Base-by-base conservation (phyloP, 1,140 invertebrate genomes). In the Drosophila subobscura region DNA sequence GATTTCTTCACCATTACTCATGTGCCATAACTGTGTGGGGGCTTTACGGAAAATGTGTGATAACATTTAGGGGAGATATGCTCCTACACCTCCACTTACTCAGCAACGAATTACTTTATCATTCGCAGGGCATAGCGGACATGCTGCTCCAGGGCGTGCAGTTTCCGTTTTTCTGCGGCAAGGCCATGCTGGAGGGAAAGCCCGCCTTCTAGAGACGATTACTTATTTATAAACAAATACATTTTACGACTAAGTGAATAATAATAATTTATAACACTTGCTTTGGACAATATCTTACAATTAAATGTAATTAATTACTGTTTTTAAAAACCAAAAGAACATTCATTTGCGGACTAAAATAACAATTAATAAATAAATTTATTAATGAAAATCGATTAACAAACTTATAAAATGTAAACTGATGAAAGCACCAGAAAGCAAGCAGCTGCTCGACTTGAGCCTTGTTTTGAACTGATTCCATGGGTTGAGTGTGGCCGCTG, bases 141-240 rank as follows among this genome's bases (percentile, higher is more conserved):
- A 88, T 96, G 51, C 89, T 96, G 42, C 89, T 96, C 54, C 92
- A 94, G 83, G 94, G 94, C 5, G 89, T 96, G 23, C 95, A 96
- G 77, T 94, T 96, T 72, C 94, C 95, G 8, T 93, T 93, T 81
- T 93, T 93, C 75, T 95, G 94, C 76, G 94, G 94, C 6, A 92
- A 94, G 81, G 93, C 93, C 42, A 95, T 96, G 94, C 89, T 94
- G 90, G 93, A 93, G 46, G 93, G 94, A 57, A 90, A 78, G 29
- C 45, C 65, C 6, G 67, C 78, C 45, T 91, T 67, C 59, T 91
- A 86, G 56, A 57, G 29, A 7, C 20, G 45, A 27, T 44, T n/a
- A 33, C 49, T 42, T 40, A 8, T 22, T 1, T 44, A 58, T 47
- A 20, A 20, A 20, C 1, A 20, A 20, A 27, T 25, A 40, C 37